Percentiles rank a stretch among this genome's conserved stretches.
Conservation (phyloP, 2,888 invertebrate species). For the Hyles lineata region DNA sequence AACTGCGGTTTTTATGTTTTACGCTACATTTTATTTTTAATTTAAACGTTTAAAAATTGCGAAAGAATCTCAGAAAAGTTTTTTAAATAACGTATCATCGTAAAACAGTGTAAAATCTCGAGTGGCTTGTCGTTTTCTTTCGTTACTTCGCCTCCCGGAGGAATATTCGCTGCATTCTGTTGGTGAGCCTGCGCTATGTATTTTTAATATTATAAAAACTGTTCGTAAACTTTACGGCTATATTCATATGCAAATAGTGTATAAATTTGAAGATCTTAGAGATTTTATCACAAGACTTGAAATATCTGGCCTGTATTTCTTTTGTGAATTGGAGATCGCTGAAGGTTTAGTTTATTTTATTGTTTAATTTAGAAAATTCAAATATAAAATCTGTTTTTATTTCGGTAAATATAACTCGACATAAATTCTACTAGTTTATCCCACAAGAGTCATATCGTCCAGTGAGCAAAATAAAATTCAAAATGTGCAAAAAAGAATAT, state of each 20-base stretch:
- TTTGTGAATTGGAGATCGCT: too few species aligned
- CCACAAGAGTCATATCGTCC: too few species aligned
- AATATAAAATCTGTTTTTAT: too few species aligned
- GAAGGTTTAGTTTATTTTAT: too few species aligned
- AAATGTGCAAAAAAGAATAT: neutral
- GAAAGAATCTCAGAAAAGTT: conserved; percentile 44
- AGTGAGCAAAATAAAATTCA: neutral
- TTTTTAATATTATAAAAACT: conserved; percentile 59
- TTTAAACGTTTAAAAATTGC: conserved; percentile 33
- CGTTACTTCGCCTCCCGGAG: conserved; percentile 50
- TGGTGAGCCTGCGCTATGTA: conserved; percentile 45
- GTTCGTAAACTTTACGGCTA: conserved; percentile 30
- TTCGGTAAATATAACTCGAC: too few species aligned
- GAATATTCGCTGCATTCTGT: conserved; percentile 48
- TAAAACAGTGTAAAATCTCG: conserved; percentile 55
- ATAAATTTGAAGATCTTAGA: conserved; percentile 21
- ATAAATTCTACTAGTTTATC: too few species aligned
- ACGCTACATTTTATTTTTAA: neutral
- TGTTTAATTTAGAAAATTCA: too few species aligned
- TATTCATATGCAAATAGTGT: conserved; percentile 39
- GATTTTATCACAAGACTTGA: neutral
- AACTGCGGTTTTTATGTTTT: neutral
- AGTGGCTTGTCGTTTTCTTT: conserved; percentile 59
- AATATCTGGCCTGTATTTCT: neutral
- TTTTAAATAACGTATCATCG: conserved; percentile 54